Conservation (phyloP, 2,113 vertebrate species). For the Marmota flaviventris region DNA sequence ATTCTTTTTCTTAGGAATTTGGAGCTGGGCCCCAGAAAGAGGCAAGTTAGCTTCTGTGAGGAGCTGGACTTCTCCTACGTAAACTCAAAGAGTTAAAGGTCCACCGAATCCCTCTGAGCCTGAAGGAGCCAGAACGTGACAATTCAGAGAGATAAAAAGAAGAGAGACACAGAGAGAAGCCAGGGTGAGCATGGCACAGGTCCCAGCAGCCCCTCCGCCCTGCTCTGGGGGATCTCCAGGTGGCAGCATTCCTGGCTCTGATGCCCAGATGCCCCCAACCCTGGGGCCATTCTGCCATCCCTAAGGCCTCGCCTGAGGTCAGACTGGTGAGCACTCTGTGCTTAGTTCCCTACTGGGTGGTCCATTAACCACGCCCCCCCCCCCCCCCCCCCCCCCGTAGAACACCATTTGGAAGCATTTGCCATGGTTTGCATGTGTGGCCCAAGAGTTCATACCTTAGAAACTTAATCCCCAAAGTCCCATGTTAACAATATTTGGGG, state of each 20-base stretch:
- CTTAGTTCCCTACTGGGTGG: rapidly evolving
- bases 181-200: rapidly evolving
- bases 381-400: not conserved
- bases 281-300: not conserved
- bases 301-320: not conserved
- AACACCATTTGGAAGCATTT: not conserved
- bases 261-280: not conserved
- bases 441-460: not conserved
- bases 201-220: not conserved
- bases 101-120: not conserved
- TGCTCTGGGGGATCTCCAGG: not conserved
- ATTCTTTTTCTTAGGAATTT: not conserved
- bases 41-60: not conserved
- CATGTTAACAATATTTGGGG: not conserved
- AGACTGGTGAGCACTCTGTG: not conserved
- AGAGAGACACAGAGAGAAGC: not conserved
- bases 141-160: not conserved
- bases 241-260: not conserved
- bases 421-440: not conserved
- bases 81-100: not conserved
- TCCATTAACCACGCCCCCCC: no score
- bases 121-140: not conserved
- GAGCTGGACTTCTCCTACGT: not conserved
- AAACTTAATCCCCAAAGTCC: not conserved
- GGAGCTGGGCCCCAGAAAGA: not conserved